A percentile compares a stretch with the other conserved stretches of the same genome.
phyloP scores from a whole-genome alignment of 2,113 vertebrate species.

The Scomber scombrus region DNA sequence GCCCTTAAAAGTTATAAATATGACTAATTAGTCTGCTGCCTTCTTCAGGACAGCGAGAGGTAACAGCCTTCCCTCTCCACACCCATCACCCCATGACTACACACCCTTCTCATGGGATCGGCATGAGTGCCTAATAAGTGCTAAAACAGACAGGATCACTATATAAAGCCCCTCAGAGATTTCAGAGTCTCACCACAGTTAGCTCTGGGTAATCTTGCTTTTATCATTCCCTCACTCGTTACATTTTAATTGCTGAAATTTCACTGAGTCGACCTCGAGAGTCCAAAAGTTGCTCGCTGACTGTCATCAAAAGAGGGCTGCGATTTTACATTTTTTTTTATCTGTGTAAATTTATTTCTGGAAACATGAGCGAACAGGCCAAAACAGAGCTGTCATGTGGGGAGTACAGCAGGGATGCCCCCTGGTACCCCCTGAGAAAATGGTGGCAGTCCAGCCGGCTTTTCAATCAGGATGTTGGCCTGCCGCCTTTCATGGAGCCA shows the following conservation, averaged over 20 bases:
- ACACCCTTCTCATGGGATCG: constrained; percentile 71
- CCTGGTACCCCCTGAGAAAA: constrained; percentile 67
- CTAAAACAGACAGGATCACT: constrained; percentile 56
- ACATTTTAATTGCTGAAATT: constrained; percentile 40
- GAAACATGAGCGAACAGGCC: constrained; percentile 64
- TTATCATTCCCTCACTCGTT: constrained; percentile 33
- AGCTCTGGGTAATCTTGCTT: constrained; percentile 28
- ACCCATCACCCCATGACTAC: constrained; percentile 74
- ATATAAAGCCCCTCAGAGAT: constrained; percentile 76
- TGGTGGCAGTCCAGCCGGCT: constrained; percentile 70
- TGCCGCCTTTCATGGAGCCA: constrained; percentile 70
- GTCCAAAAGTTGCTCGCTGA: not conserved
- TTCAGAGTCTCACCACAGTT: constrained; percentile 30
- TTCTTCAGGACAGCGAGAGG: constrained; percentile 60
- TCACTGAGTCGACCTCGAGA: not conserved
- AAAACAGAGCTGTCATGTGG: constrained; percentile 45
- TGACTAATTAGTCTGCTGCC: constrained; percentile 75
- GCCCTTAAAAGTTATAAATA: constrained; percentile 84
- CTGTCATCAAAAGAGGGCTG: not conserved
- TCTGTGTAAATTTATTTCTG: not conserved
- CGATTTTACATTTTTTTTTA: not conserved
- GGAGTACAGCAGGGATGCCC: constrained; percentile 29
- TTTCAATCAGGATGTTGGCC: constrained; percentile 74
- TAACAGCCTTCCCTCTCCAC: constrained; percentile 38
- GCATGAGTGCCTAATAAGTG: constrained; percentile 74